phyloP scores from a whole-genome alignment of 2,888 invertebrate species.

The Ornithoptera priamus region DNA sequence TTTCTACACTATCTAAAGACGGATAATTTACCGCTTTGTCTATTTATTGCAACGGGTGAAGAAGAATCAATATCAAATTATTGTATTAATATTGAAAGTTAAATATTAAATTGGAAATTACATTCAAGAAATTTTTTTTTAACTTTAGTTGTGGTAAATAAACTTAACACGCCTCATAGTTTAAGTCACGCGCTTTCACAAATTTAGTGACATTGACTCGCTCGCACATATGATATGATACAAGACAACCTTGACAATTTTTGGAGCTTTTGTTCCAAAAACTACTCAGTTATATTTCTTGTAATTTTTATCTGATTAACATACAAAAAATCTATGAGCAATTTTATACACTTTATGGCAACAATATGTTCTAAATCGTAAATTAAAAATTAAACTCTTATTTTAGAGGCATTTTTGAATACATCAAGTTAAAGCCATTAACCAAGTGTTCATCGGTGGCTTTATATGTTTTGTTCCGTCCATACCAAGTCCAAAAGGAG shows the following conservation, averaged over 20 bases:
- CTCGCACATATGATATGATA: neutral
- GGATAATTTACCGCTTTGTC: neutral
- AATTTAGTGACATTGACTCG: neutral
- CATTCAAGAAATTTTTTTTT: neutral
- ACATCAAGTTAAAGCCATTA: constrained; percentile 46
- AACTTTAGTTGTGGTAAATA: neutral
- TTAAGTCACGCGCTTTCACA: neutral
- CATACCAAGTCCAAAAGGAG: constrained; percentile 70
- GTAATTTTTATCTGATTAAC: neutral
- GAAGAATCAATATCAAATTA: too few relatives aligned
- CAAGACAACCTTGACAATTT: neutral
- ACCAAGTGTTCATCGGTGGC: constrained; percentile 45
- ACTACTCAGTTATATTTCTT: neutral
- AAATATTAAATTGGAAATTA: neutral
- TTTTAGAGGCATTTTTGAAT: neutral
- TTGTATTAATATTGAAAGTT: too few relatives aligned
- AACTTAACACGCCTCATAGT: neutral
- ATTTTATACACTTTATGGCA: constrained; percentile 7
- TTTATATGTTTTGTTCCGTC: constrained; percentile 55
- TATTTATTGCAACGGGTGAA: neutral
- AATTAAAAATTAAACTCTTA: neutral
- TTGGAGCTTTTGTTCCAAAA: neutral
- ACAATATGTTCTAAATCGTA: neutral
- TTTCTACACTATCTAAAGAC: neutral
- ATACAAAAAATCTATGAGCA: neutral